These are phyloP conservation scores for Tachyglossus aculeatus DNA, from an alignment of 2,797 vertebrate species.

Conservation along the genomic window DNA sequence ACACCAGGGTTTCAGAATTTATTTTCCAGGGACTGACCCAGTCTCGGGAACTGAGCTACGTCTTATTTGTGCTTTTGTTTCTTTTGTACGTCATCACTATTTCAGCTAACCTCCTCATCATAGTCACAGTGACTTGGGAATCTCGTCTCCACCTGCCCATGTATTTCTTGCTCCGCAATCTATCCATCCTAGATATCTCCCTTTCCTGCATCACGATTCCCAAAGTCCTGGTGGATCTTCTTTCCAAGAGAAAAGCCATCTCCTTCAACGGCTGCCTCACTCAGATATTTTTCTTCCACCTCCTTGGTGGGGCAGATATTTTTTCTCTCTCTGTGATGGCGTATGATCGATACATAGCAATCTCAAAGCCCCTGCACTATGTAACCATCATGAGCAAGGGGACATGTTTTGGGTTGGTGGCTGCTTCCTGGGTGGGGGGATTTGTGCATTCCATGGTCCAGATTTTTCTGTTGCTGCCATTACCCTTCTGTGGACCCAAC, in stretches of 20 bases:
- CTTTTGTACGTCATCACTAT: slow-evolving; percentile 22
- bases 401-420: slow-evolving; percentile 17
- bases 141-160: slow-evolving; percentile 44
- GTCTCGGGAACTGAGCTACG: neutral
- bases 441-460: slow-evolving; percentile 51
- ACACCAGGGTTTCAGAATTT: slow-evolving; percentile 25
- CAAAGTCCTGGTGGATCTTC: slow-evolving; percentile 40
- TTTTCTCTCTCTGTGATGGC: slow-evolving; percentile 59
- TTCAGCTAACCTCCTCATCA: slow-evolving; percentile 38
- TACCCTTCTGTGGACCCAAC: slow-evolving; percentile 53
- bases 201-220: slow-evolving; percentile 45
- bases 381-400: slow-evolving; percentile 34
- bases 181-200: slow-evolving; percentile 49
- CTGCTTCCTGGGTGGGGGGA: slow-evolving; percentile 41
- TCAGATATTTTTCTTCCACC: slow-evolving; percentile 57
- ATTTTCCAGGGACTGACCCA: slow-evolving; percentile 32
- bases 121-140: slow-evolving; percentile 24
- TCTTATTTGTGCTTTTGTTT: slow-evolving; percentile 13
- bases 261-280: slow-evolving; percentile 25
- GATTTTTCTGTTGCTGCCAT: slow-evolving; percentile 9
- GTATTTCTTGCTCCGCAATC: slow-evolving; percentile 51
- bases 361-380: slow-evolving; percentile 50
- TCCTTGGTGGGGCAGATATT: slow-evolving; percentile 45
- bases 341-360: slow-evolving; percentile 55
- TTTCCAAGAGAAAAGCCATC: slow-evolving; percentile 30